Evolutionary conservation across 1,140 invertebrate species (phyloP).

Genomic region (Zaprionus kolodkinae): DNA sequence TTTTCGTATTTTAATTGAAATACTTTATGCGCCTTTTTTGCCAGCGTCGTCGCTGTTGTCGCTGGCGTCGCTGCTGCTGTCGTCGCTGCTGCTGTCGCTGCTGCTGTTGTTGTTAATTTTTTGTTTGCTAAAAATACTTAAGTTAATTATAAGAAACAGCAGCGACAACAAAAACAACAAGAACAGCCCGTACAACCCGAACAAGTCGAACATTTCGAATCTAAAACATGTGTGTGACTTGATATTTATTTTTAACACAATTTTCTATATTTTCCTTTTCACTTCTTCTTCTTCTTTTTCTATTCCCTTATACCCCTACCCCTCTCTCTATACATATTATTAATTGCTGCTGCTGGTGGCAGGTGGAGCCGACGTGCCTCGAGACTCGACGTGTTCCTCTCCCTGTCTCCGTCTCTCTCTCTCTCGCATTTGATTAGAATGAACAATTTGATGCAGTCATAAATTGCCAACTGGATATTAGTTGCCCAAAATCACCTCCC

Average conservation of each 20-base stretch:
- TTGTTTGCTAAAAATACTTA: constrained; percentile 72
- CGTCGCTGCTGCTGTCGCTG: constrained; percentile 15
- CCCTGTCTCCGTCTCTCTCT: too few relatives aligned
- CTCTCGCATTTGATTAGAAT: constrained; percentile 29
- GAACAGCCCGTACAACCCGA: neutral
- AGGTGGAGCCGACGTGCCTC: constrained; percentile 38
- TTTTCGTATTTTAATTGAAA: constrained; percentile 63
- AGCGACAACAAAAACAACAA: constrained; percentile 12
- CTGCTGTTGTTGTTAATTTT: constrained; percentile 47
- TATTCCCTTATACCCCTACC: neutral
- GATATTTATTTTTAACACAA: constrained; percentile 75
- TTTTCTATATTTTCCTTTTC: constrained; percentile 22
- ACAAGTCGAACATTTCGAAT: constrained; percentile 63
- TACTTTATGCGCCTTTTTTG: constrained; percentile 58
- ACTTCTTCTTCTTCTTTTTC: neutral
- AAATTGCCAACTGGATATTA: constrained; percentile 58
- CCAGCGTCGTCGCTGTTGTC: constrained; percentile 5
- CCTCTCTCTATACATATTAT: neutral
- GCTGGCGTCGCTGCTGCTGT: constrained; percentile 5
- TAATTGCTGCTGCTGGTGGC: neutral
- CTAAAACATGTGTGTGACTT: constrained; percentile 79
- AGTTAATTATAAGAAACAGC: constrained; percentile 75
- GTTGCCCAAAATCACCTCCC: constrained; percentile 25
- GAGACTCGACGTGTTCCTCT: neutral
- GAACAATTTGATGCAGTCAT: constrained; percentile 50